phyloP scores from a whole-genome alignment of 2,113 vertebrate species.

The Xenotilapia caudafasciata region DNA sequence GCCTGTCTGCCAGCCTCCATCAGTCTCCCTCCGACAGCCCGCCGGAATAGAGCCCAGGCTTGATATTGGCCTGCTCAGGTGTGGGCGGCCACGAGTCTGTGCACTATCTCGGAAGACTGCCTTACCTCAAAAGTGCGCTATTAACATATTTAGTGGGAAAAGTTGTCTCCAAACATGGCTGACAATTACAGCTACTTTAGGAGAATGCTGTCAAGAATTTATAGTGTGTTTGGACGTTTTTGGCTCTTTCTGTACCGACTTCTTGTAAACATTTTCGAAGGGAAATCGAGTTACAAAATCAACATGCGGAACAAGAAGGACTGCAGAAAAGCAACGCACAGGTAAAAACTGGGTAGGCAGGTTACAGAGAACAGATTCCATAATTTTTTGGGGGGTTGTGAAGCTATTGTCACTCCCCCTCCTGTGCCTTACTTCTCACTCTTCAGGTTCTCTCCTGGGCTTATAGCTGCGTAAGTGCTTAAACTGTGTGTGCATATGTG shows the following conservation, averaged over 20 bases:
- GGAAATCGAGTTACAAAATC: background rate
- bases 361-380: background rate
- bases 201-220: background rate
- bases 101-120: background rate
- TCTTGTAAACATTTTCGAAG: background rate
- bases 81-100: background rate
- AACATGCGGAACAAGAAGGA: background rate
- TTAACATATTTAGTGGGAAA: background rate
- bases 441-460: background rate
- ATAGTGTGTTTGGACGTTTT: background rate
- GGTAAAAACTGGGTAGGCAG: background rate
- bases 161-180: background rate
- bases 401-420: background rate
- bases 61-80: conserved; percentile 14
- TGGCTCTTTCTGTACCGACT: background rate
- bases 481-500: background rate
- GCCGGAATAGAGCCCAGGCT: conserved; percentile 10
- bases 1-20: conserved; percentile 65
- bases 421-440: background rate
- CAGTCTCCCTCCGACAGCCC: conserved; percentile 51
- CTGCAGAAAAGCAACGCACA: background rate
- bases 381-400: conserved; percentile 12
- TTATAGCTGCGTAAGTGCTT: background rate
- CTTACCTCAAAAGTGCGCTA: background rate
- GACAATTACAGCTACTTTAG: background rate